phyloP scores from a whole-genome alignment of 2,888 invertebrate species.

The Balanococcus diminutus region DNA sequence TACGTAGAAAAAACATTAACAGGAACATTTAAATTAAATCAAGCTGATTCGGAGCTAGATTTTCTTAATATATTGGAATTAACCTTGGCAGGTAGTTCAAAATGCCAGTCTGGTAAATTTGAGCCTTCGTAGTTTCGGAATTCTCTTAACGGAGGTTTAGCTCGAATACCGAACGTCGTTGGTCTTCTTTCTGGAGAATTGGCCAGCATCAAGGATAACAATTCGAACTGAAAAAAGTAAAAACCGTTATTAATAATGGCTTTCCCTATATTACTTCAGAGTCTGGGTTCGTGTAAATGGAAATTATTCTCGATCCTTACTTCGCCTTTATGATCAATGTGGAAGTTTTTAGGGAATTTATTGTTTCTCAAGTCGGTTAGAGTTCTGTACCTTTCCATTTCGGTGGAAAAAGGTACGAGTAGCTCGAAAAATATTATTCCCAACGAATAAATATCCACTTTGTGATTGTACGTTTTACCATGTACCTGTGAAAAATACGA shows the following conservation, averaged over 20 bases:
- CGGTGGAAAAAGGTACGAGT: slow-evolving; percentile 85
- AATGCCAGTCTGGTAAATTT: slow-evolving; percentile 57
- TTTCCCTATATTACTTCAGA: no score
- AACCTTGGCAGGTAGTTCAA: slow-evolving; percentile 58
- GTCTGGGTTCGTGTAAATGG: background rate
- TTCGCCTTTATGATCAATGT: slow-evolving; percentile 71
- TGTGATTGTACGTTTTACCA: slow-evolving; percentile 79
- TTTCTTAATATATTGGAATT: slow-evolving; percentile 41
- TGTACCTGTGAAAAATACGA: slow-evolving; percentile 62
- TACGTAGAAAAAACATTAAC: background rate
- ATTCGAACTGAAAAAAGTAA: slow-evolving; percentile 67
- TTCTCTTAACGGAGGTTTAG: slow-evolving; percentile 66
- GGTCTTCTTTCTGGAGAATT: slow-evolving; percentile 75
- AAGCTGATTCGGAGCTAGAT: slow-evolving; percentile 32
- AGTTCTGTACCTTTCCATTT: slow-evolving; percentile 82
- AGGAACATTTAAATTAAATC: slow-evolving; percentile 26
- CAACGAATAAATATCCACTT: slow-evolving; percentile 94
- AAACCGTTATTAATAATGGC: background rate
- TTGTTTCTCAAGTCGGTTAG: slow-evolving; percentile 71
- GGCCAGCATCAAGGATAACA: slow-evolving; percentile 80
- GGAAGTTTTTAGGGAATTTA: slow-evolving; percentile 74
- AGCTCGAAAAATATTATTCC: slow-evolving; percentile 94
- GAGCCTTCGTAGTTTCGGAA: slow-evolving; percentile 8
- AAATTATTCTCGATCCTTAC: slow-evolving; percentile 63
- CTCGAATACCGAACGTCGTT: slow-evolving; percentile 73